Percentiles rank a stretch among this genome's conserved stretches.
These are phyloP conservation scores for Onychomys leucogaster DNA, from an alignment of 2,797 vertebrate genomes.

Conservation along the genomic window DNA sequence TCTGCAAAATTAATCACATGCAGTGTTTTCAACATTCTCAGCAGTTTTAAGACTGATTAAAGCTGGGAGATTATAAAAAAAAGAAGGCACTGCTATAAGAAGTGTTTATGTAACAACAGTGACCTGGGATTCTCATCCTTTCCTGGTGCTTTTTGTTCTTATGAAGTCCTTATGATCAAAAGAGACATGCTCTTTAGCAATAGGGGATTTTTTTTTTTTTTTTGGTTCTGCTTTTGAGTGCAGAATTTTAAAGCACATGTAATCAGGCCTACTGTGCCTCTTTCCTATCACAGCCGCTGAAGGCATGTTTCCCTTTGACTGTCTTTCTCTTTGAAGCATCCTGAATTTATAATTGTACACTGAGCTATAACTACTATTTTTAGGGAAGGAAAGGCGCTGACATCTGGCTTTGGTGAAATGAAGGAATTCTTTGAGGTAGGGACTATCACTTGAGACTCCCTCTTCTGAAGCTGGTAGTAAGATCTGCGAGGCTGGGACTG, in stretches of 20 bases:
- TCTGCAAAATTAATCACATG: slow-evolving; percentile 27
- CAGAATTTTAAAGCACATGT: fast-evolving
- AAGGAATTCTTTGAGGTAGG: background rate
- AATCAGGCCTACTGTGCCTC: background rate
- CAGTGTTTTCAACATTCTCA: background rate
- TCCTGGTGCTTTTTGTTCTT: slow-evolving; percentile 61
- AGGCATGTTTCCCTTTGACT: background rate
- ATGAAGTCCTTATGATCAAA: slow-evolving; percentile 52
- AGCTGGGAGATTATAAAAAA: background rate
- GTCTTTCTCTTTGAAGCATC: slow-evolving; percentile 35
- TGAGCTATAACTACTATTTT: background rate
- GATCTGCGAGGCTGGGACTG: background rate
- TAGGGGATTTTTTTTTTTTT: background rate
- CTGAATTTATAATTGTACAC: slow-evolving; percentile 16
- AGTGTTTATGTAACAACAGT: slow-evolving; percentile 54
- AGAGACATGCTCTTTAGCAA: background rate
- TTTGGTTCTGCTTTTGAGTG: background rate
- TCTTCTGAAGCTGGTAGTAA: background rate
- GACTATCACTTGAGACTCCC: background rate
- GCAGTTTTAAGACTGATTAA: background rate
- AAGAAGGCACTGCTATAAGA: background rate
- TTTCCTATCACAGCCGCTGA: background rate
- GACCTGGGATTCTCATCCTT: slow-evolving; percentile 12
- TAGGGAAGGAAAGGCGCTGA: background rate
- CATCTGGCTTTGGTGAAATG: background rate